phyloP scores from a whole-genome alignment of 2,888 invertebrate genomes.

The Corbicula japonica region DNA sequence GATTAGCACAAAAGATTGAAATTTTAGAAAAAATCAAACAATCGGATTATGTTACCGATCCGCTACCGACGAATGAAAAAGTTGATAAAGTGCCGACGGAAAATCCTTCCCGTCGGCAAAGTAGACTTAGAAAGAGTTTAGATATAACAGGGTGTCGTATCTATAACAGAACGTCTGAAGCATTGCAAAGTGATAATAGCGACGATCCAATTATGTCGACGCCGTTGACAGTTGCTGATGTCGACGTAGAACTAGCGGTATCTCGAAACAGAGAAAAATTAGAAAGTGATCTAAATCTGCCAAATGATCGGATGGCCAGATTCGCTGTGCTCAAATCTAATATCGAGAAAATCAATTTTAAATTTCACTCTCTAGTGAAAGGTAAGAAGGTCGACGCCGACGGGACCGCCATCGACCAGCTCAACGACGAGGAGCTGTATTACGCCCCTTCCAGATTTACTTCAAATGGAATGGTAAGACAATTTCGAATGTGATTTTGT shows the following conservation, averaged over 20 bases:
- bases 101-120: constrained; percentile 32
- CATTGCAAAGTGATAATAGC: not conserved
- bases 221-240: constrained; percentile 32
- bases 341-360: constrained; percentile 53
- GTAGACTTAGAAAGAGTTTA: constrained; percentile 44
- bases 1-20: constrained; percentile 38
- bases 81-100: constrained; percentile 2
- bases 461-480: constrained; percentile 69
- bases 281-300: constrained; percentile 60
- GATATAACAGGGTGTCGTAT: constrained; percentile 4
- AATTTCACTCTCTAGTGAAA: constrained; percentile 35
- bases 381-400: constrained; percentile 46
- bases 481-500: too few species aligned
- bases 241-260: constrained; percentile 55
- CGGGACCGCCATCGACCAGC: constrained; percentile 23
- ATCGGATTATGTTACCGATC: constrained; percentile 5
- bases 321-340: constrained; percentile 52
- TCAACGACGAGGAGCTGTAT: constrained; percentile 49
- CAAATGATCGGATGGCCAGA: constrained; percentile 57
- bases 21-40: constrained; percentile 49
- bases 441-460: constrained; percentile 68
- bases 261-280: constrained; percentile 66
- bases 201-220: not conserved
- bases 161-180: not conserved
- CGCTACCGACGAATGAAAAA: not conserved